phyloP scores from a whole-genome alignment of 2,888 invertebrate genomes.

The Ceraclea dissimilis region DNA sequence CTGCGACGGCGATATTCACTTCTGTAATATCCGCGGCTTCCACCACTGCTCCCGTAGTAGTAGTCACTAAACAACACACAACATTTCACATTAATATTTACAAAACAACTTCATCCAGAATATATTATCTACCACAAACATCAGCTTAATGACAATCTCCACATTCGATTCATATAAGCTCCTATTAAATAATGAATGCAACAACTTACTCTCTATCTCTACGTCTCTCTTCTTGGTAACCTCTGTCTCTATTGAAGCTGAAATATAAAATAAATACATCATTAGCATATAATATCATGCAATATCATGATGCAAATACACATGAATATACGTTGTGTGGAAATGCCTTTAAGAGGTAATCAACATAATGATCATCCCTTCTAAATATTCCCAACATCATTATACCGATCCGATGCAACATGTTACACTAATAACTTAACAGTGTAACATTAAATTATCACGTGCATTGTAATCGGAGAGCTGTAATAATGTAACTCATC shows the following conservation, averaged over 20 bases:
- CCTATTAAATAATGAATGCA: too few relatives aligned
- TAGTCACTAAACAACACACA: conserved; percentile 37
- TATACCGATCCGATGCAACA: neutral
- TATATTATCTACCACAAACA: too few relatives aligned
- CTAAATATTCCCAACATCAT: conserved; percentile 18
- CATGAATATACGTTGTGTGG: conserved; percentile 26
- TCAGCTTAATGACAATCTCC: too few relatives aligned
- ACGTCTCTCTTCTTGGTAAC: conserved; percentile 44
- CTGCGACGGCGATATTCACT: conserved; percentile 53
- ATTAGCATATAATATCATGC: neutral
- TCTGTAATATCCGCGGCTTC: conserved; percentile 47
- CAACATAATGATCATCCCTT: conserved; percentile 19
- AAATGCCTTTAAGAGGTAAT: conserved; percentile 30
- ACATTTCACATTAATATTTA: neutral
- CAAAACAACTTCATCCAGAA: neutral
- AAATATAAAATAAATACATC: conserved; percentile 27
- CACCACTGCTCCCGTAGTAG: conserved; percentile 41
- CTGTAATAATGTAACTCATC: too few relatives aligned
- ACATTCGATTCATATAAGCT: too few relatives aligned
- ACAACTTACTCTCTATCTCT: conserved; percentile 52
- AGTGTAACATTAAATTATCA: too few relatives aligned
- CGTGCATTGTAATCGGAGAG: too few relatives aligned
- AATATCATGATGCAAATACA: neutral
- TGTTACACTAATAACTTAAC: neutral
- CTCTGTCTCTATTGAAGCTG: conserved; percentile 43